Conservation (phyloP, 2,113 vertebrate genomes). For the Nyctereutes procyonoides region DNA sequence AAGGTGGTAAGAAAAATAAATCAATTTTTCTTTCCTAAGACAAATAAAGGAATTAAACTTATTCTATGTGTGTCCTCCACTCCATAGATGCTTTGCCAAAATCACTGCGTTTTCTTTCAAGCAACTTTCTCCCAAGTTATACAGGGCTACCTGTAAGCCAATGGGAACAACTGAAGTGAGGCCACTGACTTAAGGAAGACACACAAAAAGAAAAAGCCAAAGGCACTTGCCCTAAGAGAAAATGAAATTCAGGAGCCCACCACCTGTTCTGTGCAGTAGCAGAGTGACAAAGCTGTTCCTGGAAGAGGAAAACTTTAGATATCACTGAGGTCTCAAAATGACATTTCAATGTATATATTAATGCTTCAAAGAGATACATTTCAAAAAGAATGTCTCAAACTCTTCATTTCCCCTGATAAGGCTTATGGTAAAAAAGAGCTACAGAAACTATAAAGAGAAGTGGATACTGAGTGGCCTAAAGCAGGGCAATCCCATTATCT, state of each 20-base stretch:
- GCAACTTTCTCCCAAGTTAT: background rate
- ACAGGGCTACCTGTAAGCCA: background rate
- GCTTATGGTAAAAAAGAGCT: slow-evolving; percentile 77
- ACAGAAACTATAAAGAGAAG: slow-evolving; percentile 82
- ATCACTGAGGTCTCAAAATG: slow-evolving; percentile 78
- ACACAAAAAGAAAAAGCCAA: slow-evolving; percentile 7
- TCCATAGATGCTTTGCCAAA: background rate
- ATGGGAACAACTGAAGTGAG: slow-evolving; percentile 36
- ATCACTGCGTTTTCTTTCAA: background rate
- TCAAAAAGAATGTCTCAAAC: slow-evolving; percentile 83
- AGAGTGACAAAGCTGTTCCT: slow-evolving; percentile 66
- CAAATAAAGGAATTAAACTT: background rate
- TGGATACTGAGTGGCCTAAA: slow-evolving; percentile 62
- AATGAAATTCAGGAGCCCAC: slow-evolving; percentile 79
- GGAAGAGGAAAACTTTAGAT: slow-evolving; percentile 75
- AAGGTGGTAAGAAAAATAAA: background rate
- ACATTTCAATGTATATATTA: slow-evolving; percentile 83
- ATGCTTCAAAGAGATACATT: slow-evolving; percentile 82
- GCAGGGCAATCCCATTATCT: background rate
- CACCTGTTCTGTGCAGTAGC: slow-evolving; percentile 76
- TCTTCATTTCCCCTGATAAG: slow-evolving; percentile 38
- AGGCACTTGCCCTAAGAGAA: slow-evolving; percentile 63
- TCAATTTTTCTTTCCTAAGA: background rate
- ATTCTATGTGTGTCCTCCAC: background rate
- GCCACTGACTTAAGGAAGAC: background rate